Conservation (phyloP, 2,888 invertebrate genomes). For the Panopea generosa region DNA sequence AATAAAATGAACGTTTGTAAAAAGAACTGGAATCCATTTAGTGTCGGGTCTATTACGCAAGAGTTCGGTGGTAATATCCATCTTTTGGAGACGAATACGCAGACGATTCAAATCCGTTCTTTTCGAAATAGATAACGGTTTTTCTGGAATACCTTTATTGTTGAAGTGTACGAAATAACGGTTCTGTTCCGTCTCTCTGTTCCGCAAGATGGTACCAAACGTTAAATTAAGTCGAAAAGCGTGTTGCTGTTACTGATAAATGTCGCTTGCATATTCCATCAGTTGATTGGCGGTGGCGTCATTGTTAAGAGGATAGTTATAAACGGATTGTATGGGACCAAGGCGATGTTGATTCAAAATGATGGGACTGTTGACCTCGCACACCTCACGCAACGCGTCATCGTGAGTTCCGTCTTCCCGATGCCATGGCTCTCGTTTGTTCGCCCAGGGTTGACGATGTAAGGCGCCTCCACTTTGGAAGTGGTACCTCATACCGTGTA, state of each 20-base stretch:
- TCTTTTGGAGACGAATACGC: neutral
- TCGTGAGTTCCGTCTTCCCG: slow-evolving; percentile 4
- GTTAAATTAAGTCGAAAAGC: slow-evolving; percentile 24
- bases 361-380: slow-evolving; percentile 9
- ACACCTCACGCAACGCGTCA: slow-evolving; percentile 3
- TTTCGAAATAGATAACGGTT: slow-evolving; percentile 15
- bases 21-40: slow-evolving; percentile 56
- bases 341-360: slow-evolving; percentile 5
- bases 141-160: slow-evolving; percentile 11
- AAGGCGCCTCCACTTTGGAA: slow-evolving; percentile 17
- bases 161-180: slow-evolving; percentile 13
- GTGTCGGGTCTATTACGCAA: slow-evolving; percentile 43
- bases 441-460: slow-evolving; percentile 24
- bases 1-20: slow-evolving; percentile 51
- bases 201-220: slow-evolving; percentile 15
- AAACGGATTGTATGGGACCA: slow-evolving; percentile 8
- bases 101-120: slow-evolving; percentile 12
- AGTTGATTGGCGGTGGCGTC: slow-evolving; percentile 7
- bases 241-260: slow-evolving; percentile 6
- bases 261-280: neutral
- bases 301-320: slow-evolving; percentile 6
- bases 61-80: slow-evolving; percentile 31
- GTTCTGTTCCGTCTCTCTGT: slow-evolving; percentile 8
- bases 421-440: slow-evolving; percentile 19
- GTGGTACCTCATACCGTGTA: slow-evolving; percentile 27